Evolutionary conservation across 2,113 vertebrate species (phyloP).

Genomic region (Odontophorus gujanensis): DNA sequence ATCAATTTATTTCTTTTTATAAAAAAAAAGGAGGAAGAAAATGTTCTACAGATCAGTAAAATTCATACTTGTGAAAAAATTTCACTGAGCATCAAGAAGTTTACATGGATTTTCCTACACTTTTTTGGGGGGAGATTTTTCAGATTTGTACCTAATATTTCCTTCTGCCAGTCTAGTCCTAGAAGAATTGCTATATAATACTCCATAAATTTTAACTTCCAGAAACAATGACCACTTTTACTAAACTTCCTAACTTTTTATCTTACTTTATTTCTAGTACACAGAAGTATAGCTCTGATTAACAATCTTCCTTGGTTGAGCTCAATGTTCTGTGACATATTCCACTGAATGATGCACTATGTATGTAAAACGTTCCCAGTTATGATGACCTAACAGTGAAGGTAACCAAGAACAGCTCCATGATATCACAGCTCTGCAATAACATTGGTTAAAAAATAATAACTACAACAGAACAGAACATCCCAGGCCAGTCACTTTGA

Average conservation of each 20-base stretch:
- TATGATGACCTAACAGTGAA: background rate
- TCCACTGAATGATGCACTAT: background rate
- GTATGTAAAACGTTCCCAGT: background rate
- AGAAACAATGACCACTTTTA: background rate
- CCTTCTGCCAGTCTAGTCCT: background rate
- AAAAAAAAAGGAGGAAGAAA: background rate
- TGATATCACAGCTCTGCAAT: background rate
- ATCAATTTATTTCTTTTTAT: background rate
- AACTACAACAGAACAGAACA: background rate
- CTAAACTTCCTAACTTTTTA: background rate
- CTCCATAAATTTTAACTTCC: background rate
- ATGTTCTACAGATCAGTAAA: background rate
- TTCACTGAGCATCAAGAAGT: background rate
- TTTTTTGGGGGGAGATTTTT: background rate
- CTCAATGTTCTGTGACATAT: background rate
- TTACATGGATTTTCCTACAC: background rate
- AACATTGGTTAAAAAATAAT: background rate
- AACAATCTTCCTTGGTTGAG: background rate
- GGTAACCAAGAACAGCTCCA: background rate
- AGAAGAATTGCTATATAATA: background rate
- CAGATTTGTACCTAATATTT: background rate
- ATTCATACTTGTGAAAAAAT: background rate
- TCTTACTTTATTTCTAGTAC: background rate
- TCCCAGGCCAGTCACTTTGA: background rate
- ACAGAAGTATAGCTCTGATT: background rate